These are phyloP conservation scores for Drosophila pseudotakahashii DNA, from an alignment of 2,888 invertebrate genomes.

Conservation along the genomic window DNA sequence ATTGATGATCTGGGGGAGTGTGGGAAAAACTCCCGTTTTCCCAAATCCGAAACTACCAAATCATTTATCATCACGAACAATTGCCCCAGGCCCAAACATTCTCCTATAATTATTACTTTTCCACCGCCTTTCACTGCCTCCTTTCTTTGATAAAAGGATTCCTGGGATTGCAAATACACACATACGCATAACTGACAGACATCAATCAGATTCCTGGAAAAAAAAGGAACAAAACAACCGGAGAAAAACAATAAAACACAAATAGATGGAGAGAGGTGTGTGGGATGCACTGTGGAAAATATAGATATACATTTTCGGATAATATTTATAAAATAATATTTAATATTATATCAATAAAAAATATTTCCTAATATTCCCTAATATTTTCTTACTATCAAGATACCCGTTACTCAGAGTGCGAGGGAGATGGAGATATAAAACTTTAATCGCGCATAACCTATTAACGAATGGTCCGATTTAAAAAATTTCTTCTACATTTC, in stretches of 20 bases:
- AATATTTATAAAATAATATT: too few relatives aligned
- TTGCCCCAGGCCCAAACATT: slow-evolving; percentile 66
- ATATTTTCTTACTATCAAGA: too few relatives aligned
- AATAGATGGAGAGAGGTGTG: not conserved
- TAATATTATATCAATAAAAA: too few relatives aligned
- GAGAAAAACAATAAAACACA: slow-evolving; percentile 28
- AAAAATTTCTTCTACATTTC: too few relatives aligned
- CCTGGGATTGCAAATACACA: slow-evolving; percentile 26
- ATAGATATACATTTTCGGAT: not conserved
- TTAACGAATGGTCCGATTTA: too few relatives aligned
- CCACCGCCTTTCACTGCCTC: slow-evolving; percentile 22
- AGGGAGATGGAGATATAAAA: too few relatives aligned
- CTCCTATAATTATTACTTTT: slow-evolving; percentile 68
- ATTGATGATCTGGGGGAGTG: slow-evolving; percentile 21
- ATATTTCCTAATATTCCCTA: too few relatives aligned
- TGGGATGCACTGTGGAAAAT: not conserved
- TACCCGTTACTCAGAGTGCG: too few relatives aligned
- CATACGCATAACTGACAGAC: slow-evolving; percentile 60
- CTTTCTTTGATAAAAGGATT: slow-evolving; percentile 68
- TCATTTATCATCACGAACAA: slow-evolving; percentile 79
- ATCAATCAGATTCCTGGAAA: slow-evolving; percentile 62
- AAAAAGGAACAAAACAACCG: slow-evolving; percentile 7
- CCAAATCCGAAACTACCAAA: slow-evolving; percentile 30
- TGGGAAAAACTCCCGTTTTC: not conserved
- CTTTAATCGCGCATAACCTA: too few relatives aligned